phyloP scores from a whole-genome alignment of 64 coral and sea anemone species.

The Montipora efflorescens region DNA sequence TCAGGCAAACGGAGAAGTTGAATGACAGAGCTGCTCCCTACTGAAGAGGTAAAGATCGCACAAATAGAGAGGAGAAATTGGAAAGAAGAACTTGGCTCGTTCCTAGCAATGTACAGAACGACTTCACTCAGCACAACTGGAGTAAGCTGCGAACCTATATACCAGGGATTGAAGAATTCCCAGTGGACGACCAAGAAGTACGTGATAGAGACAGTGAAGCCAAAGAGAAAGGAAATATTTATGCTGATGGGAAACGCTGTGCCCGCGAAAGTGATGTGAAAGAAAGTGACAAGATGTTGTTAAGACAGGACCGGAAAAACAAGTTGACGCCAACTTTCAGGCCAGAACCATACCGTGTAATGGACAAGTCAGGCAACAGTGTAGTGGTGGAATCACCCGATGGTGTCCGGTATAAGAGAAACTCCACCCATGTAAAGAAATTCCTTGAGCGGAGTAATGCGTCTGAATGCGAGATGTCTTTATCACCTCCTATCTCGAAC shows the following conservation, averaged over 20 bases:
- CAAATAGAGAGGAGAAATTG: neutral
- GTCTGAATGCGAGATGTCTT: neutral
- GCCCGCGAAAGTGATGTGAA: no score
- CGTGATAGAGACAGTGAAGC: no score
- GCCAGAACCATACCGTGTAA: neutral
- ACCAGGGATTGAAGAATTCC: no score
- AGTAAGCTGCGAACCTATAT: neutral
- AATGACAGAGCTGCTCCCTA: conserved; percentile 23
- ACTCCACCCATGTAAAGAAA: no score
- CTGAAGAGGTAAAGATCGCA: conserved; percentile 2
- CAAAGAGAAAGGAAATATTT: no score
- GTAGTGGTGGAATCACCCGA: no score
- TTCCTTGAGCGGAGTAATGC: neutral
- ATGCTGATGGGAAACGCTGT: no score
- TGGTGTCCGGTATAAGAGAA: no score
- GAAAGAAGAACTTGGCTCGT: conserved; percentile 33
- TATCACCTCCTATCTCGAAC: no score
- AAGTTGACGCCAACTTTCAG: no score
- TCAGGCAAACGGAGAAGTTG: neutral
- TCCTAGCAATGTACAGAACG: conserved; percentile 13
- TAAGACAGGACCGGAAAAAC: no score
- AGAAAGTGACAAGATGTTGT: no score
- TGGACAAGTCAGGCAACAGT: neutral
- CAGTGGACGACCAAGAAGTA: neutral
- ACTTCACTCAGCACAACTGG: conserved; percentile 45